phyloP scores from a whole-genome alignment of 37 sponge, comb jelly and placozoan genomes.

The Halisarca cf. caerulea region DNA sequence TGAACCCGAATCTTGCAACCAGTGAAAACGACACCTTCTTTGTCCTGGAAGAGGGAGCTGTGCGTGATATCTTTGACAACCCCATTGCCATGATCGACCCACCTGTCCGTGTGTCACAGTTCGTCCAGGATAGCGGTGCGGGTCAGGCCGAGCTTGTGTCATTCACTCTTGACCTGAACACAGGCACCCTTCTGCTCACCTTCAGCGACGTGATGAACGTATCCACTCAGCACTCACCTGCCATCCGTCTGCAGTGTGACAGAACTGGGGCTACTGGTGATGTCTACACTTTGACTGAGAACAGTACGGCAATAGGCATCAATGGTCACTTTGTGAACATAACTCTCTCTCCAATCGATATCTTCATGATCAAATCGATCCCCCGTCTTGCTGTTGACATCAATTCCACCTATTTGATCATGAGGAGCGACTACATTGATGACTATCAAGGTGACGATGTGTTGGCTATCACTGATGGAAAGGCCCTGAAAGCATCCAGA shows the following conservation, averaged over 20 bases:
- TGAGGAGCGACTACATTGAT: constrained; percentile 82
- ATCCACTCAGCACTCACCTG: constrained; percentile 61
- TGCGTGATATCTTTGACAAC: constrained; percentile 55
- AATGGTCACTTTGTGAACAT: constrained; percentile 73
- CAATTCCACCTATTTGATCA: constrained; percentile 71
- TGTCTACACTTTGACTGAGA: constrained; percentile 48
- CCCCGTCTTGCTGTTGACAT: constrained; percentile 41
- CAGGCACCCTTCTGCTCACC: constrained; percentile 66
- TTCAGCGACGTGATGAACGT: constrained; percentile 77
- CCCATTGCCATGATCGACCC: neutral
- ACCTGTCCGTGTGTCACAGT: neutral
- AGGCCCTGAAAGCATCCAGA: constrained; percentile 54
- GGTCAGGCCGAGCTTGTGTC: constrained; percentile 42
- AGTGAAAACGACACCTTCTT: constrained; percentile 64
- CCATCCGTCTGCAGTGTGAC: constrained; percentile 78
- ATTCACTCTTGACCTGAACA: constrained; percentile 75
- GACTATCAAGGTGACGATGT: constrained; percentile 82
- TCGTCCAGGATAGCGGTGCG: constrained; percentile 26
- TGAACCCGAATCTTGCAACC: constrained; percentile 68
- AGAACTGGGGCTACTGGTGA: constrained; percentile 41
- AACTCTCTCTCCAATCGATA: constrained; percentile 63
- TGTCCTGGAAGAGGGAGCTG: constrained; percentile 42
- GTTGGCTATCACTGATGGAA: constrained; percentile 81
- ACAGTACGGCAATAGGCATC: constrained; percentile 43
- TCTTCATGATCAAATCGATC: constrained; percentile 63